Evolutionary conservation across 2,888 invertebrate genomes (phyloP), one percentile per base, ranked within the genome.

Genomic region (Autographa gamma): DNA sequence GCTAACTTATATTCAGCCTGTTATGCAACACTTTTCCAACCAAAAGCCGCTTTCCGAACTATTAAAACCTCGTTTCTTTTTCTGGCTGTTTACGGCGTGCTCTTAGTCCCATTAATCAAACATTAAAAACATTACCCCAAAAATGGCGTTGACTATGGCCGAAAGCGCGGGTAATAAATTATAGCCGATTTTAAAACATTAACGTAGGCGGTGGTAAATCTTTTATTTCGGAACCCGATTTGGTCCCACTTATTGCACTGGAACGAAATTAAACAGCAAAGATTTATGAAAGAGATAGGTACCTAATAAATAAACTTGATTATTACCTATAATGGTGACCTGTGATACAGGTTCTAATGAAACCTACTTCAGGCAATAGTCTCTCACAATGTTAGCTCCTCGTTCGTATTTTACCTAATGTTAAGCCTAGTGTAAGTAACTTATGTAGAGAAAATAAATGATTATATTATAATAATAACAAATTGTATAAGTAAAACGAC

Each of bases 161-260:
- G 43, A 70, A 69, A 80, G 65, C 73, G 62, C 58, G 72, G 25
- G 43, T 48, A 73, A 81, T 82, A 80, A 81, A 82, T 82, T 80
- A 73, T 60, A 63, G 41, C 11, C 32, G 32, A 68, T 71, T 75
- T 80, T 60, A 77, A 81, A 77, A 75, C 69, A 74, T 77, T 77
- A 69, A 63, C 60, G 65, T n/a, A 11, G 66, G 65, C 58, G 38
- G 69, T 43, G 62, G 66, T 54, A 69, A 65, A 66, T 69, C 25
- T 65, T 72, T 77, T 79, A 65, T 73, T 80, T 66, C 66, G 61
- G 19, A 67, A 54, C 66, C 61, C 54, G 63, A 80, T 68, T 80
- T 66, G 13, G n/a, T 16, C 65, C 38, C 54, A 63, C 63, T 67
- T 72, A 52, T 79, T 71, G 34, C 59, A 74, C 0, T 31, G 58